phyloP scores from a whole-genome alignment of 1,140 invertebrate species.

The Drosophila busckii region DNA sequence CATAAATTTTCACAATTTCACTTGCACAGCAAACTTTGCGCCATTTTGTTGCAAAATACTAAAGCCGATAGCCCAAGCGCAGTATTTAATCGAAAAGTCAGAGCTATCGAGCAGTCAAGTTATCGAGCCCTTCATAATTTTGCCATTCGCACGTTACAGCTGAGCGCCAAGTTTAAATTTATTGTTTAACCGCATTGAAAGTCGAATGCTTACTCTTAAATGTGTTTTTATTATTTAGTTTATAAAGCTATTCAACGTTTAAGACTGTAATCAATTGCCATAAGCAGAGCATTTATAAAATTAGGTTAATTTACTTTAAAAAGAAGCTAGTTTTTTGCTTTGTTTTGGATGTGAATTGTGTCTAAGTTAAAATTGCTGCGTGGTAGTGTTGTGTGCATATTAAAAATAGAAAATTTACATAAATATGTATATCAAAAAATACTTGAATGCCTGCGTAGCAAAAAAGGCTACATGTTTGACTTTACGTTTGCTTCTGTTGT shows the following conservation, averaged over 20 bases:
- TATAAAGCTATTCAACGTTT: constrained; percentile 37
- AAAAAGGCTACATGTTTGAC: neutral
- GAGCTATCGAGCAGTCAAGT: too few relatives aligned
- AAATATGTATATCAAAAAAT: constrained; percentile 27
- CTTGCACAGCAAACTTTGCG: too few relatives aligned
- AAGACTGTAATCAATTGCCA: constrained; percentile 24
- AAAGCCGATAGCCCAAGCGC: too few relatives aligned
- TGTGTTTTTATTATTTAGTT: constrained; percentile 31
- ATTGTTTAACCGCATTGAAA: too few relatives aligned
- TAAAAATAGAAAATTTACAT: constrained; percentile 33
- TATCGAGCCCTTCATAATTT: too few relatives aligned
- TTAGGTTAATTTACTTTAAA: constrained; percentile 4
- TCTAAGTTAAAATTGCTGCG: neutral
- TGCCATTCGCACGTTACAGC: too few relatives aligned
- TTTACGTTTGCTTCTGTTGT: neutral
- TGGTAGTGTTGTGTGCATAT: constrained; percentile 4
- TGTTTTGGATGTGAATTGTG: neutral
- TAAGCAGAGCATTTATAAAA: constrained; percentile 28
- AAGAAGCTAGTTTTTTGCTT: constrained; percentile 16
- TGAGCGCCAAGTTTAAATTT: neutral
- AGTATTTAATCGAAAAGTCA: too few relatives aligned
- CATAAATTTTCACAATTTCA: too few relatives aligned
- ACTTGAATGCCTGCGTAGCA: constrained; percentile 18
- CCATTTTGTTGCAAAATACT: too few relatives aligned
- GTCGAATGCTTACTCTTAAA: constrained; percentile 1